These are phyloP conservation scores for Phrixothrix hirtus DNA, from an alignment of 2,888 invertebrate genomes.

Conservation along the genomic window DNA sequence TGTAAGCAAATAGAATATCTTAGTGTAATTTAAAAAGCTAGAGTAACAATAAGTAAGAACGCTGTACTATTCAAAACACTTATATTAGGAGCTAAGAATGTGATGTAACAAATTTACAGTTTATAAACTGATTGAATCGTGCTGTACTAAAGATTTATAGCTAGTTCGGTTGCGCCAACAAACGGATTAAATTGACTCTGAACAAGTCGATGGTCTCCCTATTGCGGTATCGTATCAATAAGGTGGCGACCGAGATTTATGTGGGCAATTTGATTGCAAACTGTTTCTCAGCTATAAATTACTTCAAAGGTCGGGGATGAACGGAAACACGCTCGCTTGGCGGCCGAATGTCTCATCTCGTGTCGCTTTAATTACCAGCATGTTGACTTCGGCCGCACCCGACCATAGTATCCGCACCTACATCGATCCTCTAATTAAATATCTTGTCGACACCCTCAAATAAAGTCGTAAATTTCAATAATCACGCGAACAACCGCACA, in stretches of 20 bases:
- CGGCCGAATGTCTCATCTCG: constrained; percentile 39
- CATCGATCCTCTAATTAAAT: constrained; percentile 51
- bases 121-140: constrained; percentile 27
- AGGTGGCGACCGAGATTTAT: constrained; percentile 51
- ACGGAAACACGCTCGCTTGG: constrained; percentile 40
- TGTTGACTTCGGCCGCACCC: constrained; percentile 45
- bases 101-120: constrained; percentile 23
- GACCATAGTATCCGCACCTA: constrained; percentile 49
- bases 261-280: constrained; percentile 49
- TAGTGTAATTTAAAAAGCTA: no score
- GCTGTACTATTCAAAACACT: no score
- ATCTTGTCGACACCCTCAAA: constrained; percentile 51
- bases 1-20: background rate
- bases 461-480: constrained; percentile 50
- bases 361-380: constrained; percentile 49
- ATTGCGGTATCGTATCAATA: constrained; percentile 51
- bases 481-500: constrained; percentile 42
- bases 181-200: constrained; percentile 45
- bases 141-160: constrained; percentile 23
- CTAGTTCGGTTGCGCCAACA: constrained; percentile 35
- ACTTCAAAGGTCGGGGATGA: constrained; percentile 34
- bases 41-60: background rate
- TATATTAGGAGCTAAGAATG: constrained; percentile 3
- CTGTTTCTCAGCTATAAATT: constrained; percentile 44
- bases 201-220: constrained; percentile 45